A percentile compares a stretch with the other conserved stretches of the same genome.
These are phyloP conservation scores for Xiphorhynchus erythropygius DNA, from an alignment of 2,797 vertebrate species.

Conservation along the genomic window DNA sequence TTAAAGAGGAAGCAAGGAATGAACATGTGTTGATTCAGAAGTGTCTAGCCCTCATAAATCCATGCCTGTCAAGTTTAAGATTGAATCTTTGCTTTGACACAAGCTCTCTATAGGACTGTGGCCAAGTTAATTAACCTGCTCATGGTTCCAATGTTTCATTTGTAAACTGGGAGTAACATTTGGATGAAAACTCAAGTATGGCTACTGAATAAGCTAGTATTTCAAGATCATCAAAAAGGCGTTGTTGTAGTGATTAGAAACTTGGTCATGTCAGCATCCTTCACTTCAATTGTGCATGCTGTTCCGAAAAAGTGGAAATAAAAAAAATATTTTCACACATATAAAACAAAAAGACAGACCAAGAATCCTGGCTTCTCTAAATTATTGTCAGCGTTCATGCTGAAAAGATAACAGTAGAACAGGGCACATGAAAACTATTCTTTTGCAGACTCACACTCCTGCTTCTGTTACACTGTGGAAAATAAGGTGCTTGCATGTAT, in stretches of 20 bases:
- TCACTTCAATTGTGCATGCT: neutral
- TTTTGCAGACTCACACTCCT: neutral
- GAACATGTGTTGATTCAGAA: neutral
- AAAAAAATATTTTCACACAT: neutral
- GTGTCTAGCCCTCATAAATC: constrained; percentile 11
- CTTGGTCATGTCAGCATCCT: neutral
- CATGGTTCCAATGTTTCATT: neutral
- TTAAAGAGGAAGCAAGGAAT: constrained; percentile 33
- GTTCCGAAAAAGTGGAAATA: neutral
- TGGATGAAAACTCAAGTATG: neutral
- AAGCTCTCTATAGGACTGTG: neutral
- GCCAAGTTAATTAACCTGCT: constrained; percentile 21
- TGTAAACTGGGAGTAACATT: constrained; percentile 4
- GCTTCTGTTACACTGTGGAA: neutral
- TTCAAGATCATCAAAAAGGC: neutral
- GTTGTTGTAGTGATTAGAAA: neutral
- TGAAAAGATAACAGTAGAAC: neutral
- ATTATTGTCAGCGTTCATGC: neutral
- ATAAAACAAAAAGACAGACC: neutral
- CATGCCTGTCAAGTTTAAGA: neutral
- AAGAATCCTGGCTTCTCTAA: neutral
- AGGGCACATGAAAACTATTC: neutral
- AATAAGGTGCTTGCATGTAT: neutral
- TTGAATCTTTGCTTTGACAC: neutral
- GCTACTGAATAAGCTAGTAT: neutral